Percentiles rank a stretch among this genome's conserved stretches.
phyloP scores from a whole-genome alignment of 2,797 vertebrate genomes.

The Smutsia gigantea region DNA sequence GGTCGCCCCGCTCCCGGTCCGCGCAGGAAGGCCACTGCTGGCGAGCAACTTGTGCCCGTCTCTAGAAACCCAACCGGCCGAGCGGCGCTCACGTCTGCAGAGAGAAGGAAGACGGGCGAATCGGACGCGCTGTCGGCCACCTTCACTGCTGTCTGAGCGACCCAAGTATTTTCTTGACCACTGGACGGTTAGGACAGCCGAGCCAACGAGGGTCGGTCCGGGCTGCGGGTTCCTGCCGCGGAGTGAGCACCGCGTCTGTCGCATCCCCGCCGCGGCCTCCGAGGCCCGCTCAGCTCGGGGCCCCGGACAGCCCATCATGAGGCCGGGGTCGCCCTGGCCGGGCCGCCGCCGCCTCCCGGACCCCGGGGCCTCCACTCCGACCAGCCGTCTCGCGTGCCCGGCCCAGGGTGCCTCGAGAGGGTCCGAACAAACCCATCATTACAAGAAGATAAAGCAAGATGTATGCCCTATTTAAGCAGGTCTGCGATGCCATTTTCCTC shows the following conservation, averaged over 20 bases:
- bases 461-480: background rate
- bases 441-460: background rate
- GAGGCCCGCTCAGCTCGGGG: too few relatives aligned
- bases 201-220: background rate
- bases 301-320: background rate
- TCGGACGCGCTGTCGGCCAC: background rate
- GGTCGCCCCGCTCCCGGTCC: too few relatives aligned
- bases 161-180: conserved; percentile 60
- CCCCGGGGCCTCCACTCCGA: background rate
- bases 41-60: conserved; percentile 52
- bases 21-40: background rate
- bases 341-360: too few relatives aligned
- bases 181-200: conserved; percentile 36
- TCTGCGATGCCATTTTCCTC: background rate
- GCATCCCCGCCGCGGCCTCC: background rate
- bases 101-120: background rate
- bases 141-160: conserved; percentile 32
- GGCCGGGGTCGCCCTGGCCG: background rate
- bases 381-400: background rate
- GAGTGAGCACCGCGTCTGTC: background rate
- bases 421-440: background rate
- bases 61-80: conserved; percentile 10
- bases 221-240: background rate
- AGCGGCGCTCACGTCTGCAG: background rate
- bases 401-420: background rate